Base-by-base conservation (phyloP, 2,113 vertebrate species). In the Synodontis membranacea region DNA sequence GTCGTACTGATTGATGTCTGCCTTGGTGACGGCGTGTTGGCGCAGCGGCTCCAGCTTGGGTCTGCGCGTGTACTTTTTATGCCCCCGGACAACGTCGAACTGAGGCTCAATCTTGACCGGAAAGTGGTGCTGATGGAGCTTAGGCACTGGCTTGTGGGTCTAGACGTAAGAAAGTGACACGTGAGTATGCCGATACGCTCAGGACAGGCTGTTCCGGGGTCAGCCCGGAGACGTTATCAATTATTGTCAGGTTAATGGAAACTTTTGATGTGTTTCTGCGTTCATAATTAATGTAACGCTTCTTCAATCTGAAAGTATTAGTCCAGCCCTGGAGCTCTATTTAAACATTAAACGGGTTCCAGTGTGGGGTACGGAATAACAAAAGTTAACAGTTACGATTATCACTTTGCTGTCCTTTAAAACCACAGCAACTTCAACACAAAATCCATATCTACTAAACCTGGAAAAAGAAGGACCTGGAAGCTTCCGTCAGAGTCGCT, bases 1-100 rank as follows among this genome's bases (percentile, higher is more conserved):
- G 95, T 98, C 97, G 50, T 98, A 98, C 93, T 98, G 97, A 79
- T 97, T 98, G 89, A 98, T 96, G 80, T 97, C 96, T 19, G 95
- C 96, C 94, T 96, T 95, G 94, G 91, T 96, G 93, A 97, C 91
- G 75, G 93, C 92, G 75, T 96, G 95, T 87, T 95, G 87, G 42
- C 95, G 93, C 56, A 94, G 92, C 83, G 94, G 93, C 90, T 95
- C 96, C 82, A 95, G 89, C 74, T 96, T 95, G 84, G 96, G 95
- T 90, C 96, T 96, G 93, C 96, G 97, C 88, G 94, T 92, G 89
- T 95, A 96, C 50, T 97, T 98, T 94, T 97, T 97, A 94, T 96
- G 97, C 86, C 96, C 95, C 82, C 96, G 94, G 86, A 96, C 94
- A 44, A 94, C 95, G 76, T 97, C 95, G 25, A 95, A 94, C 84